Evolutionary conservation across 2,113 vertebrate genomes (phyloP).

Genomic region (Pristiophorus japonicus): DNA sequence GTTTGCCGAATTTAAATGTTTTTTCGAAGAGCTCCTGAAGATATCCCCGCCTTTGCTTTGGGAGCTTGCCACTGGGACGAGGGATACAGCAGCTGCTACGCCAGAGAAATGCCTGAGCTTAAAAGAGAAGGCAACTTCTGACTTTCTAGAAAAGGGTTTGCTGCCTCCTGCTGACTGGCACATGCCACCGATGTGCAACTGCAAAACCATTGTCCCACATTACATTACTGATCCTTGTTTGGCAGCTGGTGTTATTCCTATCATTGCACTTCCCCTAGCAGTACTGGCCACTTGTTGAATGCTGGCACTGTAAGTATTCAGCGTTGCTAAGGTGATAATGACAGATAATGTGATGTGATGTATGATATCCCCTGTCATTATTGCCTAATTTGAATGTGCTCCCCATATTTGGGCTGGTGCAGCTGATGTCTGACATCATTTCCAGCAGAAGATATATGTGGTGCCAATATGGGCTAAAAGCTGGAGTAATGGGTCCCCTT

Average conservation of each 20-base stretch:
- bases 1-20: no score
- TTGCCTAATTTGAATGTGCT: not conserved
- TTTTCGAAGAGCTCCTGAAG: not conserved
- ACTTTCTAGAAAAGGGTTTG: not conserved
- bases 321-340: not conserved
- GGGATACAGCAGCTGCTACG: not conserved
- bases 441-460: not conserved
- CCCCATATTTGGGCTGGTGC: not conserved
- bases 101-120: not conserved
- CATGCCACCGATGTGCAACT: not conserved
- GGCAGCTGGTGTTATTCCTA: no score
- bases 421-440: not conserved
- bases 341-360: not conserved
- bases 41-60: not conserved
- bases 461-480: not conserved
- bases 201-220: not conserved
- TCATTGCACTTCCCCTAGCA: not conserved
- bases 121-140: not conserved
- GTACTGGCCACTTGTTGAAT: not conserved
- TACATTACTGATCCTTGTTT: not conserved
- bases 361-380: no score
- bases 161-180: not conserved
- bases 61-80: not conserved
- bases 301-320: not conserved
- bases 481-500: not conserved